A percentile compares a stretch with the other conserved stretches of the same genome.
These are phyloP conservation scores for Eulemur mongoz DNA, from an alignment of 2,797 vertebrate species.

Conservation along the genomic window DNA sequence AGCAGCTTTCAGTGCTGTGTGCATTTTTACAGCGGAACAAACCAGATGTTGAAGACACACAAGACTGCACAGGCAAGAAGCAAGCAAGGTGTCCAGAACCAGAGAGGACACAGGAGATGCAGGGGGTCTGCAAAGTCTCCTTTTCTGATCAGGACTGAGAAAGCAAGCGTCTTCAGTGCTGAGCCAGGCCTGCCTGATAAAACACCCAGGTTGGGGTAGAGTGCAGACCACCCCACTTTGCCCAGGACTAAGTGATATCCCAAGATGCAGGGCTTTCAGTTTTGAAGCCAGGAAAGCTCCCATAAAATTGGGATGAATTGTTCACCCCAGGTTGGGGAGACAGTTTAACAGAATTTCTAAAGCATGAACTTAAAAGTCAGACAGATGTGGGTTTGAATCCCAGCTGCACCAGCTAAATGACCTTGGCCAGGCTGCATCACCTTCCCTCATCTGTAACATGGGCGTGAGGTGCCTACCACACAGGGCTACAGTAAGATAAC, in stretches of 20 bases:
- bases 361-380: not conserved
- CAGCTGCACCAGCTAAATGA: not conserved
- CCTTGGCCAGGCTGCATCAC: not conserved
- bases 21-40: not conserved
- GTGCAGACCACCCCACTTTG: not conserved
- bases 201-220: too few relatives aligned
- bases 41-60: not conserved
- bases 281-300: not conserved
- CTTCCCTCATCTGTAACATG: not conserved
- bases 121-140: not conserved
- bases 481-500: not conserved
- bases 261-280: not conserved
- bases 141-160: not conserved
- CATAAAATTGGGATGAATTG: not conserved
- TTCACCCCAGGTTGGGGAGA: not conserved
- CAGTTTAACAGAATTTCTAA: not conserved
- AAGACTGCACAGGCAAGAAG: not conserved
- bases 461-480: too few relatives aligned
- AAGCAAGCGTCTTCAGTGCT: not conserved
- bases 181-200: not conserved
- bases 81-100: not conserved
- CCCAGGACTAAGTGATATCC: not conserved
- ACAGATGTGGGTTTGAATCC: not conserved
- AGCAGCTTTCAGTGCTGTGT: rapidly evolving
- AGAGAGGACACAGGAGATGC: not conserved